Percentiles rank a stretch among this genome's conserved stretches.
Conservation (phyloP, 2,888 invertebrate species). For the Lithophane leautieri region DNA sequence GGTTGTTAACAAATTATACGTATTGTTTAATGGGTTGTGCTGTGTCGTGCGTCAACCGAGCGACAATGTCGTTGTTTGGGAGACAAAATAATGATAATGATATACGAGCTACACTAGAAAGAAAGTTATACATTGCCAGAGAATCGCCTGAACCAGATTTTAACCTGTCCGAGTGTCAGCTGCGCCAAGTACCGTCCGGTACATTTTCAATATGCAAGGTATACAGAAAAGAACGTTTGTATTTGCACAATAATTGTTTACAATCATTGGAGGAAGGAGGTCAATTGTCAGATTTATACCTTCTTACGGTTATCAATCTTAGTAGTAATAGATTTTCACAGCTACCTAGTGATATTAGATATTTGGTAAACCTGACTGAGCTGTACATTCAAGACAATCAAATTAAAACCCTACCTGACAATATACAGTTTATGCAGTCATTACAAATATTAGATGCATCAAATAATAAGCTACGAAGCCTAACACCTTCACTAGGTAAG, state of each 20-base stretch:
- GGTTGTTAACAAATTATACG: conserved; percentile 57
- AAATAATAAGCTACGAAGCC: conserved; percentile 91
- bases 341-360: conserved; percentile 92
- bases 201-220: conserved; percentile 95
- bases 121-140: conserved; percentile 88
- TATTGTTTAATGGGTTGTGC: conserved; percentile 87
- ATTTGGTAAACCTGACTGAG: conserved; percentile 93
- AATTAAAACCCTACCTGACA: conserved; percentile 92
- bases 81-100: conserved; percentile 77
- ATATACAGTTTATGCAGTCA: conserved; percentile 91
- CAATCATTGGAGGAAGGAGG: conserved; percentile 93
- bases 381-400: conserved; percentile 94
- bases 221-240: conserved; percentile 93
- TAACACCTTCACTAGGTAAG: conserved; percentile 92
- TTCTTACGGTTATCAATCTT: conserved; percentile 92
- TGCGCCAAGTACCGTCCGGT: conserved; percentile 93
- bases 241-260: conserved; percentile 93
- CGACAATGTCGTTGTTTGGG: conserved; percentile 86
- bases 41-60: conserved; percentile 82
- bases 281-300: conserved; percentile 92
- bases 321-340: conserved; percentile 92
- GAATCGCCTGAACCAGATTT: conserved; percentile 95
- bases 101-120: conserved; percentile 79
- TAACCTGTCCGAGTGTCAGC: conserved; percentile 94
- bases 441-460: conserved; percentile 93